Base-by-base conservation (phyloP, 37 sponge, comb jelly and placozoan species). In the Mnemiopsis leidyi region DNA sequence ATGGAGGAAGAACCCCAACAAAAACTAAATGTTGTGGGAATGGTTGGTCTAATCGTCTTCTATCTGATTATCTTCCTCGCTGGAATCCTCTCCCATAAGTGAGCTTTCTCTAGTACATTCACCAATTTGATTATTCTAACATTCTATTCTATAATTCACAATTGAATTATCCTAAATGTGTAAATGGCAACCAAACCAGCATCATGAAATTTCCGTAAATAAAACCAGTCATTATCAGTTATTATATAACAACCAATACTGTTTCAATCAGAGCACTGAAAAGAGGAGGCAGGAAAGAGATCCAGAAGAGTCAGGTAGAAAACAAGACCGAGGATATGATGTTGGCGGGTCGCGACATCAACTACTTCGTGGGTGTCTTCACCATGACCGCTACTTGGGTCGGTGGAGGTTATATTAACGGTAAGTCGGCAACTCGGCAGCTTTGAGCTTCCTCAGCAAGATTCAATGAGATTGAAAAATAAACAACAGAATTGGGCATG, bases 371-470 rank as follows among this genome's bases (percentile, higher is more conserved):
- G 21, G 82, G 82, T 7, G 38, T 79, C 36, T 79, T 79, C 38
- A 79, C 82, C 35, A 79, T 79, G 82, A 79, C 82, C 2, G 82
- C 82, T 3, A 79, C 82, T 7, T 79, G 82, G 82, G 82, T 79
- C 7, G 82, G 82, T 2, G 82, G 82, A 28, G 82, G 82, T 20
- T 79, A 79, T 29, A 79, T 79, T 5, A 79, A 79, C 82, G 82
- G 82, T 79, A 23, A 69, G 73, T 21, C n/a, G n/a, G n/a, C n/a
- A n/a, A n/a, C n/a, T n/a, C n/a, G n/a, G n/a, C n/a, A n/a, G n/a
- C n/a, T n/a, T n/a, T n/a, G n/a, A n/a, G n/a, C n/a, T n/a, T n/a
- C n/a, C n/a, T n/a, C n/a, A n/a, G n/a, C n/a, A n/a, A n/a, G n/a
- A n/a, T n/a, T n/a, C n/a, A n/a, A n/a, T n/a, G n/a, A n/a, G n/a